Conservation (phyloP, 2,888 invertebrate genomes). For the Acanthosoma haemorrhoidale region DNA sequence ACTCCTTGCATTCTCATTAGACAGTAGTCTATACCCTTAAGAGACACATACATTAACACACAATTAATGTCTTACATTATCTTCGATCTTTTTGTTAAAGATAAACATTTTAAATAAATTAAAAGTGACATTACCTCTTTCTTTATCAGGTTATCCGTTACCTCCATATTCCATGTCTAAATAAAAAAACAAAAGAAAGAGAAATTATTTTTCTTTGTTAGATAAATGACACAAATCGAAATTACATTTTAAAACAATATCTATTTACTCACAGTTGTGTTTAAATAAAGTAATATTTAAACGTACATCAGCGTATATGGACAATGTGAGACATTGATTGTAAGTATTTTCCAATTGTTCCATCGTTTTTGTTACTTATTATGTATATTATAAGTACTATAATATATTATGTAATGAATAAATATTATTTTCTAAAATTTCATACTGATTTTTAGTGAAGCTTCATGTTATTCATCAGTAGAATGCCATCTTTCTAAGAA, state of each 20-base stretch:
- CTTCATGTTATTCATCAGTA: too few species aligned
- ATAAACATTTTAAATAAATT: not conserved
- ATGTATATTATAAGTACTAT: too few species aligned
- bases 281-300: not conserved
- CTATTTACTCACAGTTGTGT: not conserved
- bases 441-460: too few species aligned
- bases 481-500: too few species aligned
- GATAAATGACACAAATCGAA: too few species aligned
- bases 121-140: slow-evolving; percentile 35
- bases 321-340: slow-evolving; percentile 32
- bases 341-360: too few species aligned
- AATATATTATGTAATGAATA: too few species aligned
- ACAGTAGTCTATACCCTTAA: too few species aligned
- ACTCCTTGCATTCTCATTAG: too few species aligned
- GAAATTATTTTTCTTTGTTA: slow-evolving; percentile 18
- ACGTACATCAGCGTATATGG: not conserved
- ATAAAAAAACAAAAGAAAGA: slow-evolving; percentile 29
- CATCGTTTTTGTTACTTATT: too few species aligned
- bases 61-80: slow-evolving; percentile 31
- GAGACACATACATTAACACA: not conserved
- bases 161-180: slow-evolving; percentile 39
- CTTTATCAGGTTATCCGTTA: slow-evolving; percentile 38
- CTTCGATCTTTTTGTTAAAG: not conserved
- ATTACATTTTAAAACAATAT: too few species aligned
- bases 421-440: too few species aligned